Conservation (phyloP, 2,797 vertebrate genomes). For the Cercopithecus diana region DNA sequence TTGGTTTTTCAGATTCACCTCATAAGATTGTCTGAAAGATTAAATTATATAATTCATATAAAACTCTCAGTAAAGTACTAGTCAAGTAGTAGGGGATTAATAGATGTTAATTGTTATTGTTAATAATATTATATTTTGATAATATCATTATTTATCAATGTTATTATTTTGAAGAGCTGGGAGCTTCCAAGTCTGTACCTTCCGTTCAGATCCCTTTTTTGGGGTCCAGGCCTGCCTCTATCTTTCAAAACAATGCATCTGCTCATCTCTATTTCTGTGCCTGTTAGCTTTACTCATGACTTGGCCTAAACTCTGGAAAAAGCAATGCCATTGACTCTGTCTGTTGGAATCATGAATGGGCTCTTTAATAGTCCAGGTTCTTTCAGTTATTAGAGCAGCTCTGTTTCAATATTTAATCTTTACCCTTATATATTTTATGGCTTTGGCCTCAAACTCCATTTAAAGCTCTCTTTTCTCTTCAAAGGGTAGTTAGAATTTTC, state of each 20-base stretch:
- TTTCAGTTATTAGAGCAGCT: background rate
- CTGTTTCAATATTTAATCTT: background rate
- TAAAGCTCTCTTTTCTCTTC: background rate
- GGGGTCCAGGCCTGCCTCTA: background rate
- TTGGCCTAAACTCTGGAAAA: background rate
- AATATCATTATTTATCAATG: background rate
- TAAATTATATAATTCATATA: background rate
- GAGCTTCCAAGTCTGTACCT: background rate
- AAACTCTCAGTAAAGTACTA: background rate
- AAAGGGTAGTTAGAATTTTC: background rate
- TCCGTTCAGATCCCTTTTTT: background rate
- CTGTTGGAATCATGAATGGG: background rate
- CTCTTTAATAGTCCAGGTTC: background rate
- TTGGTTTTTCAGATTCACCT: background rate
- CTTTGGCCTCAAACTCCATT: background rate
- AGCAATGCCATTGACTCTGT: background rate
- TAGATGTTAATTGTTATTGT: background rate
- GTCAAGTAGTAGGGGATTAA: background rate
- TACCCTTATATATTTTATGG: conserved; percentile 10
- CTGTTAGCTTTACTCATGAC: background rate
- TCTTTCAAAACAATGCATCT: background rate
- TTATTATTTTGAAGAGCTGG: conserved; percentile 20
- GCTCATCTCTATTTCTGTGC: background rate
- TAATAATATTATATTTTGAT: background rate
- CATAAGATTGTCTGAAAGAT: background rate